Percentiles rank a stretch among this genome's conserved stretches.
Conservation (phyloP, 2,113 vertebrate species). For the Peucedramus taeniatus region DNA sequence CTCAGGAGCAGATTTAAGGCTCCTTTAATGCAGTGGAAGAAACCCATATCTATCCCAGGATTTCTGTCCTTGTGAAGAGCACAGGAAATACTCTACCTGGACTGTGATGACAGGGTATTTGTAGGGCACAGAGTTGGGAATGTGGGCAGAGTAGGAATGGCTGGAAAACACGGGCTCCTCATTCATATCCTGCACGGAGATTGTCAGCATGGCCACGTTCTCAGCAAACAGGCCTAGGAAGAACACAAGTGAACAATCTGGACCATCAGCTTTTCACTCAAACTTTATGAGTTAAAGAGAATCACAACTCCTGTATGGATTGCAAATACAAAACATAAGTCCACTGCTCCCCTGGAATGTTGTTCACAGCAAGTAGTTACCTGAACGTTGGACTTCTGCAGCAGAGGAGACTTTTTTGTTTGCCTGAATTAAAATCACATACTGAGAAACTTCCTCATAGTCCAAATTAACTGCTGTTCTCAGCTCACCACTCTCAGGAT, state of each 20-base stretch:
- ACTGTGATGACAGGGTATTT: conserved; percentile 67
- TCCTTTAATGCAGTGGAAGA: not conserved
- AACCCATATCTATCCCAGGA: not conserved
- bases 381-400: not conserved
- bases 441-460: conserved; percentile 38
- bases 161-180: conserved; percentile 67
- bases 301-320: not conserved
- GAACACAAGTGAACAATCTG: not conserved
- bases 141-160: conserved; percentile 37
- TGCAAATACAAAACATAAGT: not conserved
- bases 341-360: not conserved
- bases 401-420: not conserved
- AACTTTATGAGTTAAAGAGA: not conserved
- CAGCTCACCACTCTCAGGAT: conserved; percentile 41
- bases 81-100: conserved; percentile 56
- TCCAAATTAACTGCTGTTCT: conserved; percentile 52
- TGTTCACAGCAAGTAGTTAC: not conserved
- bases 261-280: not conserved
- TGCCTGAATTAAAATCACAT: conserved; percentile 54
- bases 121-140: conserved; percentile 69
- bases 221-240: not conserved
- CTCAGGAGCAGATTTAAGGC: not conserved
- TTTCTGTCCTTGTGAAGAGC: not conserved
- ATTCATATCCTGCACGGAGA: conserved; percentile 58
- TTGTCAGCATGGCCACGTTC: not conserved